Percentiles rank a stretch among this genome's conserved stretches.
These are phyloP conservation scores for Chaunax sp. DNA, from an alignment of 2,797 vertebrate genomes.

Conservation along the genomic window DNA sequence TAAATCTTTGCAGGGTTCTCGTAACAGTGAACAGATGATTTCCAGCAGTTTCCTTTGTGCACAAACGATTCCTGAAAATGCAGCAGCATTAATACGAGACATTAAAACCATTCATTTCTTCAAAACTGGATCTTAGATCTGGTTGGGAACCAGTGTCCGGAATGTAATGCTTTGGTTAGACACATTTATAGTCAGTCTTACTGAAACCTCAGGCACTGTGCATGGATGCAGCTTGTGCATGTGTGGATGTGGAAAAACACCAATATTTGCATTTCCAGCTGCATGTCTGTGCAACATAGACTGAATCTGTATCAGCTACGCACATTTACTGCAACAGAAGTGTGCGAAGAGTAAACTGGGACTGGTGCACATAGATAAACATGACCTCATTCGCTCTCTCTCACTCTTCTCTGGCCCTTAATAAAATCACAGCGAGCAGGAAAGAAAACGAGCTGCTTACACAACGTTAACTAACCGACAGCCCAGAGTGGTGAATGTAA, in stretches of 20 bases:
- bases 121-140: conserved; percentile 11
- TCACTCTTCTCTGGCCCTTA: conserved; percentile 20
- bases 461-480: too few relatives aligned
- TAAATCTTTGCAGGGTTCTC: too few relatives aligned
- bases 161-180: conserved; percentile 25
- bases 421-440: conserved; percentile 8
- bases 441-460: conserved; percentile 1
- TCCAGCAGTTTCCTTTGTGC: too few relatives aligned
- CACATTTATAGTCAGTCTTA: conserved; percentile 39
- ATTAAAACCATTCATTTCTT: conserved; percentile 12
- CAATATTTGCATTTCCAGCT: conserved; percentile 21
- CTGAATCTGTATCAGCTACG: not conserved
- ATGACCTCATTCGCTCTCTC: not conserved
- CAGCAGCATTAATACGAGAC: too few relatives aligned
- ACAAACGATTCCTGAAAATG: too few relatives aligned
- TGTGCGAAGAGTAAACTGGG: conserved; percentile 19
- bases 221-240: conserved; percentile 27
- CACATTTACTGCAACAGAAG: too few relatives aligned
- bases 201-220: conserved; percentile 29
- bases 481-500: conserved; percentile 27
- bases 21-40: too few relatives aligned
- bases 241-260: too few relatives aligned
- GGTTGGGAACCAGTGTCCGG: conserved; percentile 7
- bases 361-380: not conserved
- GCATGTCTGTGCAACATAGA: not conserved